Evolutionary conservation across 2,888 invertebrate genomes (phyloP).

Genomic region (Pherbina coryleti): DNA sequence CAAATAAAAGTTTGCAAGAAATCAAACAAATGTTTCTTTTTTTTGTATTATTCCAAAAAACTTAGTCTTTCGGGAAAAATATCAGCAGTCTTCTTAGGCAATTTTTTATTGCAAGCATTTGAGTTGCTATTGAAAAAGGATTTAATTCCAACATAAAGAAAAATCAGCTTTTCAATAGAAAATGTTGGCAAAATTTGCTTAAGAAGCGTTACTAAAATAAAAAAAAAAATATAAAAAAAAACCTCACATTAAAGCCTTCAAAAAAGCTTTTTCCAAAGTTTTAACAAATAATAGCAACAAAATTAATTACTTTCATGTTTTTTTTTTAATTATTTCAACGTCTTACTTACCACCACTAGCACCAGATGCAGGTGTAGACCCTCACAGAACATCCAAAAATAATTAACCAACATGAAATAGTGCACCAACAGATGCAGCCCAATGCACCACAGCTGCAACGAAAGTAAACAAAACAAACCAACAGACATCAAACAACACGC

Average conservation of each 20-base stretch:
- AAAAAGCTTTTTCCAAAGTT: too few relatives aligned
- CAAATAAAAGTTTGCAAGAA: not conserved
- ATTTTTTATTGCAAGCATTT: too few relatives aligned
- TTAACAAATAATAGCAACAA: too few relatives aligned
- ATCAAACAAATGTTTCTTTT: not conserved
- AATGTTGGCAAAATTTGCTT: too few relatives aligned
- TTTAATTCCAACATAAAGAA: too few relatives aligned
- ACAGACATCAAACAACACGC: not conserved
- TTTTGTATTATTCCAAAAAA: too few relatives aligned
- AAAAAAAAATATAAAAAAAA: not conserved
- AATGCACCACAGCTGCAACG: conserved; percentile 78
- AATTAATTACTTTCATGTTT: conserved; percentile 21
- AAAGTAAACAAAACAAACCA: conserved; percentile 11
- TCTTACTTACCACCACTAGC: conserved; percentile 75
- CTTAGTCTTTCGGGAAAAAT: too few relatives aligned
- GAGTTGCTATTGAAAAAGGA: not conserved
- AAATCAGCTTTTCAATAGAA: too few relatives aligned
- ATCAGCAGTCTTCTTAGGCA: too few relatives aligned
- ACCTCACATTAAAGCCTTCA: not conserved
- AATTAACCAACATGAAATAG: conserved; percentile 83
- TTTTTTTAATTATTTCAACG: conserved; percentile 10
- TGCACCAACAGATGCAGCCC: conserved; percentile 76
- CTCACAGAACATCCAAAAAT: conserved; percentile 90
- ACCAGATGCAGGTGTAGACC: conserved; percentile 82
- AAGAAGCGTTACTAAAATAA: too few relatives aligned